Evolutionary conservation across 2,113 vertebrate species (phyloP).

Genomic region (Tragelaphus imberbis): DNA sequence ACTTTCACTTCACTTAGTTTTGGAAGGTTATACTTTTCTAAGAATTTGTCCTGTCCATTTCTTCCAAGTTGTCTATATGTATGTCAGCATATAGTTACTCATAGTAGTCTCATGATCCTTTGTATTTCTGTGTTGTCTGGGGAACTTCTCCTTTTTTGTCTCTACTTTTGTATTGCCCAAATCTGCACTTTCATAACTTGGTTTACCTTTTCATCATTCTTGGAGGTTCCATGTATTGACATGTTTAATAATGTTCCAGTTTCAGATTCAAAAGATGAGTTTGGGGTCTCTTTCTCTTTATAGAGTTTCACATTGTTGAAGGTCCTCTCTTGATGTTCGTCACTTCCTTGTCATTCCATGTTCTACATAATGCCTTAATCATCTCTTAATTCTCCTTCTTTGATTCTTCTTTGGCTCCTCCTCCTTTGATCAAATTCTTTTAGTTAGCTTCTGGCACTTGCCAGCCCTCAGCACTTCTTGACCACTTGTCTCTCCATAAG

Average conservation of each 20-base stretch:
- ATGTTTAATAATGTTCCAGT: background rate
- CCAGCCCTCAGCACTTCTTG: background rate
- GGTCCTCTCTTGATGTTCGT: background rate
- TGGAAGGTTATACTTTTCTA: background rate
- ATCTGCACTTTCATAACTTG: background rate
- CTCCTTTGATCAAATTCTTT: background rate
- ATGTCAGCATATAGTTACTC: background rate
- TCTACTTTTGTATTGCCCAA: background rate
- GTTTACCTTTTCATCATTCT: background rate
- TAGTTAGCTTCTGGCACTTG: background rate
- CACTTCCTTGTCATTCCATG: background rate
- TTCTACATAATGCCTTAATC: background rate
- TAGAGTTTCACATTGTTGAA: background rate
- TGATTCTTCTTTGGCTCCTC: background rate
- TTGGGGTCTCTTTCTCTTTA: background rate
- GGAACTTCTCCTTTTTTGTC: background rate
- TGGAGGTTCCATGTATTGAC: background rate
- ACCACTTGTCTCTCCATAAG: background rate
- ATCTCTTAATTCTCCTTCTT: background rate
- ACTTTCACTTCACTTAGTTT: background rate
- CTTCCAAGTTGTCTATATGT: background rate
- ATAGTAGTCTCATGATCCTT: background rate
- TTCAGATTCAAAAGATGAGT: background rate
- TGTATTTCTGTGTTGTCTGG: background rate
- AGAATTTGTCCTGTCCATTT: background rate